phyloP scores from a whole-genome alignment of 1,140 invertebrate species.

The Drosophila setifemur region DNA sequence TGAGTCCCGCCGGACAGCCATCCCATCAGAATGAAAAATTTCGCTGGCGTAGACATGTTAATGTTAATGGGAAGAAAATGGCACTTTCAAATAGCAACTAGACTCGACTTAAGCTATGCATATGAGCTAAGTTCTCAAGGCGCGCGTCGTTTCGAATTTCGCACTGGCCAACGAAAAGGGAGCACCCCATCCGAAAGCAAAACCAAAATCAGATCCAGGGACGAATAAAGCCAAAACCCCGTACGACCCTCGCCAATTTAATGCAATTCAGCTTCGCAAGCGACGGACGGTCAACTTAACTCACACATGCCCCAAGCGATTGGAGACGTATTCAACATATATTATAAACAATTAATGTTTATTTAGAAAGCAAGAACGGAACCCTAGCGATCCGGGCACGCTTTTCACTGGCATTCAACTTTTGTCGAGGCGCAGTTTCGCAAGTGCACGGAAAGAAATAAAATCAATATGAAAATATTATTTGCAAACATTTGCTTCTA shows the following conservation, averaged over 20 bases:
- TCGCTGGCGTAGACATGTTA: slow-evolving; percentile 51
- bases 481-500: neutral
- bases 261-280: slow-evolving; percentile 64
- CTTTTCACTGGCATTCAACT: slow-evolving; percentile 70
- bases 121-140: slow-evolving; percentile 28
- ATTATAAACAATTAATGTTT: slow-evolving; percentile 78
- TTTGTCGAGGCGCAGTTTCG: slow-evolving; percentile 58
- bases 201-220: slow-evolving; percentile 15
- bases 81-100: slow-evolving; percentile 38
- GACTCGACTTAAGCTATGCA: slow-evolving; percentile 14
- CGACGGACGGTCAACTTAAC: slow-evolving; percentile 48
- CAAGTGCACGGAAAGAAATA: slow-evolving; percentile 2
- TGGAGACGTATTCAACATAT: slow-evolving; percentile 2
- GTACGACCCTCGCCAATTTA: slow-evolving; percentile 64
- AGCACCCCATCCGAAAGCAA: slow-evolving; percentile 10
- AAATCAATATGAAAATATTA: neutral
- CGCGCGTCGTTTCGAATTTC: slow-evolving; percentile 59
- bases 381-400: slow-evolving; percentile 35
- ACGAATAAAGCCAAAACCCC: slow-evolving; percentile 25
- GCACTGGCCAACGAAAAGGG: slow-evolving; percentile 56
- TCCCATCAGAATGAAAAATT: slow-evolving; percentile 52
- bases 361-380: slow-evolving; percentile 65
- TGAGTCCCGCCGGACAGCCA: slow-evolving; percentile 9
- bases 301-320: neutral
- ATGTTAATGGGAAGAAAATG: slow-evolving; percentile 51